Evolutionary conservation across 2,113 vertebrate genomes (phyloP).

Genomic region (Eubucco bourcierii): DNA sequence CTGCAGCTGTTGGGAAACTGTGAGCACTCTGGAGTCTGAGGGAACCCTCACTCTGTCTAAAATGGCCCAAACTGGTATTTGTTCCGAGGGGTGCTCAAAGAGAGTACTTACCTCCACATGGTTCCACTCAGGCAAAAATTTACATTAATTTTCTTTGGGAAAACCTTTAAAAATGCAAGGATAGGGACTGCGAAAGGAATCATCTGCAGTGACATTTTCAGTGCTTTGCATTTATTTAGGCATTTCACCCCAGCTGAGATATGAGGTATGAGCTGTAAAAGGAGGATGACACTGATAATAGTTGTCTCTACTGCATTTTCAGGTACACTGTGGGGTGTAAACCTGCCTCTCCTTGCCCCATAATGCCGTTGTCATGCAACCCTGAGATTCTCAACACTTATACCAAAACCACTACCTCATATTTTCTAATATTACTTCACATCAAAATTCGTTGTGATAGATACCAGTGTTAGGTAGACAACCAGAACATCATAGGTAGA

Average conservation of each 20-base stretch:
- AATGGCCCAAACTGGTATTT: not conserved
- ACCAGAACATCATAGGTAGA: not conserved
- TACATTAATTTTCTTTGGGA: not conserved
- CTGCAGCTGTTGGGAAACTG: not conserved
- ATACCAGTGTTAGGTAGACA: not conserved
- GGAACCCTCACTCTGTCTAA: not conserved
- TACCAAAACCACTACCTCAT: not conserved
- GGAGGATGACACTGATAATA: not conserved
- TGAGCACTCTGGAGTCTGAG: not conserved
- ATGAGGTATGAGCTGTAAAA: not conserved
- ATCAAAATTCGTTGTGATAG: not conserved
- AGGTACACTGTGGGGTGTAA: not conserved
- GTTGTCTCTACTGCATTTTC: not conserved
- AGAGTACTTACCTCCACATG: not conserved
- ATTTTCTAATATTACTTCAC: not conserved
- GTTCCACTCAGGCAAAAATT: not conserved
- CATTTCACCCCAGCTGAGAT: not conserved
- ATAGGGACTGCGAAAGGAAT: not conserved
- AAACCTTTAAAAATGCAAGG: not conserved
- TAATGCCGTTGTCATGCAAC: accelerated
- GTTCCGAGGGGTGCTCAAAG: not conserved
- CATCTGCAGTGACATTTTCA: not conserved
- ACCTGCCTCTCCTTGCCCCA: not conserved
- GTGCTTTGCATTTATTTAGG: not conserved
- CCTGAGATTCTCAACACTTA: not conserved